These are phyloP conservation scores for Sitta europaea DNA, from an alignment of 2,113 vertebrate species.

Conservation along the genomic window DNA sequence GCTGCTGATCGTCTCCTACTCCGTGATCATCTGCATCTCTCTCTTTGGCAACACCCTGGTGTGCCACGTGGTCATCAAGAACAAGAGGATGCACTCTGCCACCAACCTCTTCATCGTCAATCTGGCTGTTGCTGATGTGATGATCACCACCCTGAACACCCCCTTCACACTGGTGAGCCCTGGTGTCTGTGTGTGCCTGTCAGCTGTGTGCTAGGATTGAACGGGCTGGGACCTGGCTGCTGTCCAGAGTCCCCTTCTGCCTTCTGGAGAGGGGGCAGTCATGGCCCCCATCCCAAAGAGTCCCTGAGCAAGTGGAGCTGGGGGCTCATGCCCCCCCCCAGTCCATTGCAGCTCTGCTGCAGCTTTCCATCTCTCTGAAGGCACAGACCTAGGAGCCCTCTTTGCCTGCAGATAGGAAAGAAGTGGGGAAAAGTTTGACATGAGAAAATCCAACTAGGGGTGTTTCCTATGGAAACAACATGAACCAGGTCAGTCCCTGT, in stretches of 20 bases:
- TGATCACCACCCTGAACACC: slow-evolving; percentile 78
- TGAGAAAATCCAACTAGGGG: background rate
- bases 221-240: background rate
- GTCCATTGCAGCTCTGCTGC: background rate
- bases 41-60: slow-evolving; percentile 77
- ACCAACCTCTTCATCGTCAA: slow-evolving; percentile 79
- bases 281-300: fast-evolving
- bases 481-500: background rate
- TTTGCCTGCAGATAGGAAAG: background rate
- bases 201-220: background rate
- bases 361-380: background rate
- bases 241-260: background rate
- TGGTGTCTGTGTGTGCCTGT: background rate
- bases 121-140: slow-evolving; percentile 75
- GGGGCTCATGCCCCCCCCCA: fast-evolving
- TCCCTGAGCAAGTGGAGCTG: background rate
- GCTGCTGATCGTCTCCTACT: slow-evolving; percentile 73
- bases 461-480: background rate
- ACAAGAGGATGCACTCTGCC: slow-evolving; percentile 73
- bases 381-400: background rate
- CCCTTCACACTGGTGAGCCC: slow-evolving; percentile 80
- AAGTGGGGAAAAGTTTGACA: background rate
- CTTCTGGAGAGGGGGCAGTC: background rate
- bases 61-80: slow-evolving; percentile 80
- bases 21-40: slow-evolving; percentile 76